These are phyloP conservation scores for Eulithis prunata DNA, from an alignment of 2,888 invertebrate species.

Conservation along the genomic window DNA sequence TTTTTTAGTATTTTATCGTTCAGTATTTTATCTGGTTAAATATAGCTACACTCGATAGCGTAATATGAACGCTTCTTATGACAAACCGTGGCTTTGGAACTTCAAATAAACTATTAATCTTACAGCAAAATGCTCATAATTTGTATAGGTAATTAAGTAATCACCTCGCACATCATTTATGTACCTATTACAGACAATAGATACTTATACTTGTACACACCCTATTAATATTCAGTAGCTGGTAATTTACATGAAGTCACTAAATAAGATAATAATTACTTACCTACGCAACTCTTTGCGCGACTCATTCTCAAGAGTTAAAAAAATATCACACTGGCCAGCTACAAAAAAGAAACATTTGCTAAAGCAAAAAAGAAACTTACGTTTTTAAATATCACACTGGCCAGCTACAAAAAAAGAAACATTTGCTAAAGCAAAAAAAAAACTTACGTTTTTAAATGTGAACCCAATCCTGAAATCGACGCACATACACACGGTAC, in stretches of 20 bases:
- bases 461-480: slow-evolving; percentile 47
- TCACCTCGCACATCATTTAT: no score
- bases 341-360: background rate
- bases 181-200: no score
- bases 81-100: no score
- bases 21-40: background rate
- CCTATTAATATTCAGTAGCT: background rate
- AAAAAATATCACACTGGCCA: background rate
- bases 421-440: slow-evolving; percentile 10
- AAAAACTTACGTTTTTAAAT: slow-evolving; percentile 52
- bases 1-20: background rate
- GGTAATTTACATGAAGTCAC: background rate
- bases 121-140: no score
- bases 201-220: no score
- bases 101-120: no score
- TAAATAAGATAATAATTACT: no score
- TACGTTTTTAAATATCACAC: slow-evolving; percentile 43
- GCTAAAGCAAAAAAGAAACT: slow-evolving; percentile 42
- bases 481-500: slow-evolving; percentile 49
- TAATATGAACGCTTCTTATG: no score
- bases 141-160: no score
- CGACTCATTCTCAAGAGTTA: background rate
- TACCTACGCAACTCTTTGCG: background rate
- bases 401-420: slow-evolving; percentile 12
- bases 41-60: background rate